These are phyloP conservation scores for Arvicanthis niloticus DNA, from an alignment of 2,113 vertebrate species.

Conservation along the genomic window DNA sequence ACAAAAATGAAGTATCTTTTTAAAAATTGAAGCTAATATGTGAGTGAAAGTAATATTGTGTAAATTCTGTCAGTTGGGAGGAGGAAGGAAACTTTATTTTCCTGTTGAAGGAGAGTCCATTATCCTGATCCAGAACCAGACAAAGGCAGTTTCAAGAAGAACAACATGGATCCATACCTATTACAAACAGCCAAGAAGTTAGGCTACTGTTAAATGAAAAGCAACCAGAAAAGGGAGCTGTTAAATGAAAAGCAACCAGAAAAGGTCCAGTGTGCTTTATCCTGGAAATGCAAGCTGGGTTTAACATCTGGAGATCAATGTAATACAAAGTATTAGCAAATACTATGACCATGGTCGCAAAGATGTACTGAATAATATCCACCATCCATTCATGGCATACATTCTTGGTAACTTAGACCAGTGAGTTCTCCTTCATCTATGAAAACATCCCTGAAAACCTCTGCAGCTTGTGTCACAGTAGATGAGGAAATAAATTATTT, in stretches of 20 bases:
- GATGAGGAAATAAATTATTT: conserved; percentile 37
- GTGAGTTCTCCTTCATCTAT: neutral
- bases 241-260: neutral
- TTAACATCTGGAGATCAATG: conserved; percentile 20
- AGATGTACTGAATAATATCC: neutral
- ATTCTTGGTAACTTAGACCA: conserved; percentile 1
- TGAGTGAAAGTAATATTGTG: neutral
- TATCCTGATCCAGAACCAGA: neutral
- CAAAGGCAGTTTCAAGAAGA: neutral
- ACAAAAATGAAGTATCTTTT: neutral
- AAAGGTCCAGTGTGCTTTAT: neutral
- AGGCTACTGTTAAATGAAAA: neutral
- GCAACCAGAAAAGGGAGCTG: neutral
- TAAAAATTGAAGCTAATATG: neutral
- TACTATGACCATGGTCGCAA: neutral
- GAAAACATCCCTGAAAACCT: neutral
- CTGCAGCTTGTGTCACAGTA: neutral
- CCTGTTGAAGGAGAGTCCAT: neutral
- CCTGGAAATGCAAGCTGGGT: neutral
- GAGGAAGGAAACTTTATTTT: neutral
- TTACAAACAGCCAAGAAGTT: neutral
- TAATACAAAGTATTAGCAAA: neutral
- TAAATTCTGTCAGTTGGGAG: neutral
- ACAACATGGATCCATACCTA: neutral
- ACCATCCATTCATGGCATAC: neutral